A percentile compares a stretch with the other conserved stretches of the same genome.
These are phyloP conservation scores for Parauchenoglanis punctatus DNA, from an alignment of 2,797 vertebrate genomes.

Conservation along the genomic window DNA sequence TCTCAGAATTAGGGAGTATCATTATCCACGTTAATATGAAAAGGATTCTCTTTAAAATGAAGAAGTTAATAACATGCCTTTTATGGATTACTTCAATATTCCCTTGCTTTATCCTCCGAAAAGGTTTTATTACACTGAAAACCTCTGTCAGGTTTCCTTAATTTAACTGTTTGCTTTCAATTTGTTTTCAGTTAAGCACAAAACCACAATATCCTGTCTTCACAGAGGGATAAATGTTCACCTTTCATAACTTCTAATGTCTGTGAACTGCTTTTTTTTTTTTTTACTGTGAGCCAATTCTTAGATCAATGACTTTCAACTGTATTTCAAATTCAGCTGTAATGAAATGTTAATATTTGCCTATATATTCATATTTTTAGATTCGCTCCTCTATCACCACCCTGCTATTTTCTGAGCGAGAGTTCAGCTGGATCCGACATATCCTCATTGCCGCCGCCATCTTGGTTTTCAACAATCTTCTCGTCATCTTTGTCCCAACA, in stretches of 20 bases:
- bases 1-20: neutral
- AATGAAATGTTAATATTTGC: neutral
- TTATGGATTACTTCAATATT: conserved; percentile 10
- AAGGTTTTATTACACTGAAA: conserved; percentile 7
- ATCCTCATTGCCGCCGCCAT: conserved; percentile 84
- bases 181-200: conserved; percentile 17
- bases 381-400: conserved; percentile 91
- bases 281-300: neutral
- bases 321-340: neutral
- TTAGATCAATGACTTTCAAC: neutral
- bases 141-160: neutral
- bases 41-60: neutral
- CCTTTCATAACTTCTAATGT: neutral
- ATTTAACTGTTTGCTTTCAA: conserved; percentile 27
- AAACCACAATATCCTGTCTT: conserved; percentile 28
- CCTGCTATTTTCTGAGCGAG: conserved; percentile 84
- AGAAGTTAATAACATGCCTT: neutral
- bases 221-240: neutral
- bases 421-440: conserved; percentile 94
- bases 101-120: neutral
- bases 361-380: conserved; percentile 70
- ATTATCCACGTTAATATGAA: neutral
- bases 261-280: neutral
- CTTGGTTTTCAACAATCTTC: conserved; percentile 85
- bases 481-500: conserved; percentile 95